Base-by-base conservation (phyloP, 1,140 invertebrate genomes). In the Bilobella aurantiaca region DNA sequence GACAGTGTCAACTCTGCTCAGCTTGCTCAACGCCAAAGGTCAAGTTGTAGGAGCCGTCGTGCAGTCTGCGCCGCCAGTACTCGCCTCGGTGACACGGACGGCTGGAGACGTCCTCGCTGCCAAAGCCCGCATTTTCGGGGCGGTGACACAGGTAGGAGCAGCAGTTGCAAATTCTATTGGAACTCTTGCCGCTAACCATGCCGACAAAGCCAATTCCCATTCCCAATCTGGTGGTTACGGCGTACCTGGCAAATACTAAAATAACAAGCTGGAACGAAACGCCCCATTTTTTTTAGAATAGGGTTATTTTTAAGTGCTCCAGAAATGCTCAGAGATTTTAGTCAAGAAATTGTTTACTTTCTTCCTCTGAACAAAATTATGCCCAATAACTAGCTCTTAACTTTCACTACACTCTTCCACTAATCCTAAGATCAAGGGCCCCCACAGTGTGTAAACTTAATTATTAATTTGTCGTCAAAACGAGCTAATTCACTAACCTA, bases 91-190 rank as follows among this genome's bases (percentile, higher is more conserved):
- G n/a, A 73, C 71, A 25, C 60, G 71, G 47, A 73, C 71, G 0
- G 71, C 71, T 32, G 71, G 71, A 29, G 71, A 73, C 62, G 71
- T 73, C 2, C 60, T 73, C 23, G 71, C 71, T 37, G 71, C 71
- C 64, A 73, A 73, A 53, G 71, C 71, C 27, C 29, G 71, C 32
- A 73, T 73, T 64, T 73, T 73, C 69, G 71, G 71, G 32, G 71
- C 71, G 27, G 71, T 73, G 30, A 73, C 71, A 63, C 71, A 73
- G 71, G 71, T 73, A 70, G 71, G 71, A 66, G 68, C 71, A 27
- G 71, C 71, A 37, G 68, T 73, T 64, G 71, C 71, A 42, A 70
- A 70, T 59, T 70, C 68, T 59, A 73, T 73, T 63, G 71, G 71
- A 58, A 56, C 66, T 14, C 53, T 70, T 60, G 68, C 68, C 30